Base-by-base conservation (phyloP, 2,113 vertebrate genomes). In the Passer domesticus region DNA sequence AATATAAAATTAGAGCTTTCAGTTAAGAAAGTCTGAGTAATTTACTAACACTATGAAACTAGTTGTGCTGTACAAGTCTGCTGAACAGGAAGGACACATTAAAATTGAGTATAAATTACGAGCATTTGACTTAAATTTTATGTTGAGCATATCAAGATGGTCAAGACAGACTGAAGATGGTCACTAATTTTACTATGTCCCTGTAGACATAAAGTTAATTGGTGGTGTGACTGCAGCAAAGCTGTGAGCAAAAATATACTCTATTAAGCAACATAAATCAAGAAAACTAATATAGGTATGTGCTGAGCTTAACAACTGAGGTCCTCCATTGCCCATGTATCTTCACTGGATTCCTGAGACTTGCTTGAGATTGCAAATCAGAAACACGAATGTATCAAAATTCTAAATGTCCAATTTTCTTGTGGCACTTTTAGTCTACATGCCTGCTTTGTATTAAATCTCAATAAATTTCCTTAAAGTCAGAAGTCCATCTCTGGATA, bases 41-140 rank as follows among this genome's bases (percentile, higher is more conserved):
- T 94, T 79, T 77, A 92, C 33, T 75, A 83, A 67, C 30, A 22
- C 33, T n/a, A 27, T 44, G 53, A 59, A 96, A 87, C 53, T 78
- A 90, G 43, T 63, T 87, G 39, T 84, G 44, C 49, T 75, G 70
- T 12, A 69, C 17, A 87, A 70, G 33, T 75, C 77, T 82, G 23
- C 47, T 78, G n/a, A 91, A 89, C 76, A 73, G 49, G 28, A 91
- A 78, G 94, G 58, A 31, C 8, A 69, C n/a, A 24, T 68, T 87
- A 87, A 87, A 91, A 85, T 7, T 31, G 28, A 22, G 77, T 41
- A 72, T 17, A 79, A 85, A 80, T 67, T 62, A 56, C 68, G 82
- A 76, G 16, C 68, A 94, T 78, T 95, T 94, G 80, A 89, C 83
- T 89, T 67, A 50, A 91, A 46, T 44, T 82, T 78, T 78, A 60